These are phyloP conservation scores for Doryteuthis pealeii DNA, from an alignment of 1,140 invertebrate genomes.

Conservation along the genomic window DNA sequence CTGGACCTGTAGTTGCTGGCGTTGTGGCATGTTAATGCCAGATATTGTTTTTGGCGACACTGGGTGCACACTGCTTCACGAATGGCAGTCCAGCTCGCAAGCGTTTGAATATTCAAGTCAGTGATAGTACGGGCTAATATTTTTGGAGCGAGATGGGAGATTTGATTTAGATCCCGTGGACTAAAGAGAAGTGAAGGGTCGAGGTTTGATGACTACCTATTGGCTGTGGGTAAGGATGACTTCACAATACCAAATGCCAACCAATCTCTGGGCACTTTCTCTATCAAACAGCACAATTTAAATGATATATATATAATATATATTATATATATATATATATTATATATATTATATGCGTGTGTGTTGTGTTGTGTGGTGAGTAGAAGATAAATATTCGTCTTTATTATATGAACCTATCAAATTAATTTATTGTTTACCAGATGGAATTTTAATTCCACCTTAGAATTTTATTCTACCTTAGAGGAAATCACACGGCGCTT, in stretches of 20 bases:
- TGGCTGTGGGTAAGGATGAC: conserved; percentile 63
- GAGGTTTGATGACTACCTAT: too few relatives aligned
- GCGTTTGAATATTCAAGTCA: conserved; percentile 92
- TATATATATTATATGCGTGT: background rate
- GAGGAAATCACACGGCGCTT: too few relatives aligned
- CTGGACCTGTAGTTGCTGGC: conserved; percentile 46
- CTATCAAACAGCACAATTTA: background rate
- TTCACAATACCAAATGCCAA: conserved; percentile 80
- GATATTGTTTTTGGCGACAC: conserved; percentile 48
- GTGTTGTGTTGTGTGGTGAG: background rate
- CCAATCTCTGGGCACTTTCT: background rate
- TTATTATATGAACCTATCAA: too few relatives aligned
- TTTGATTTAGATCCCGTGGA: conserved; percentile 84
- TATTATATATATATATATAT: background rate
- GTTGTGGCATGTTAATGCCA: conserved; percentile 50
- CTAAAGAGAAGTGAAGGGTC: conserved; percentile 91
- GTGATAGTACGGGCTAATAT: conserved; percentile 81
- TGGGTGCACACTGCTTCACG: conserved; percentile 47
- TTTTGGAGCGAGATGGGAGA: conserved; percentile 81
- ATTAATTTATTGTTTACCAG: too few relatives aligned
- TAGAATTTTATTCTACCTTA: too few relatives aligned
- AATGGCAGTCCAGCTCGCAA: conserved; percentile 54
- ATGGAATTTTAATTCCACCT: too few relatives aligned
- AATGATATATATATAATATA: background rate
- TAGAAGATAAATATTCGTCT: background rate